Conservation (phyloP, 2,888 invertebrate species). For the Acleris cristana region DNA sequence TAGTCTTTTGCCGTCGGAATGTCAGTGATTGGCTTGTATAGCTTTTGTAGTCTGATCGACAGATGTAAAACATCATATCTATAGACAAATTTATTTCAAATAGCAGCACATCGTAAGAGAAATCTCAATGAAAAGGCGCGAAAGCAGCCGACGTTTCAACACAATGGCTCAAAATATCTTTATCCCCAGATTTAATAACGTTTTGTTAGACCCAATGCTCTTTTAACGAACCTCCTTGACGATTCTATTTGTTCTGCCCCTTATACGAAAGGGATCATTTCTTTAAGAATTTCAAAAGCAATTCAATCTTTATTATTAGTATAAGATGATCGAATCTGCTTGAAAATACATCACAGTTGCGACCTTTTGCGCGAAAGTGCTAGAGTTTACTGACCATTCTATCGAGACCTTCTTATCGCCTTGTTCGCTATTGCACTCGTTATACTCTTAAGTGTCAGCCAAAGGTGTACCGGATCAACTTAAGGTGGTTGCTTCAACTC, state of each 20-base stretch:
- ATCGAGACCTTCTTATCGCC: conserved; percentile 43
- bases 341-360: too few relatives aligned
- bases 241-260: conserved; percentile 50
- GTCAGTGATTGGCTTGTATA: too few relatives aligned
- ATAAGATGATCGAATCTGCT: too few relatives aligned
- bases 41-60: too few relatives aligned
- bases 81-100: conserved; percentile 36
- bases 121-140: conserved; percentile 55
- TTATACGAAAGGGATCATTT: too few relatives aligned
- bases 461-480: conserved; percentile 49
- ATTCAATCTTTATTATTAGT: too few relatives aligned
- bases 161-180: conserved; percentile 61
- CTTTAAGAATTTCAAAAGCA: too few relatives aligned
- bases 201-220: conserved; percentile 73
- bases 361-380: too few relatives aligned
- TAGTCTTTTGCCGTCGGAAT: too few relatives aligned
- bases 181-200: conserved; percentile 76
- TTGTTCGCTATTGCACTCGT: conserved; percentile 37
- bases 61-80: neutral
- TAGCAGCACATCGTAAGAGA: conserved; percentile 42
- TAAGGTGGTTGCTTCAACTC: conserved; percentile 53
- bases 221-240: conserved; percentile 69
- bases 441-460: conserved; percentile 32
- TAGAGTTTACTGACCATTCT: conserved; percentile 49
- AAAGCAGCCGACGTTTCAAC: conserved; percentile 51